Conservation (phyloP, 2,113 vertebrate genomes). For the Scytalopus superciliaris region DNA sequence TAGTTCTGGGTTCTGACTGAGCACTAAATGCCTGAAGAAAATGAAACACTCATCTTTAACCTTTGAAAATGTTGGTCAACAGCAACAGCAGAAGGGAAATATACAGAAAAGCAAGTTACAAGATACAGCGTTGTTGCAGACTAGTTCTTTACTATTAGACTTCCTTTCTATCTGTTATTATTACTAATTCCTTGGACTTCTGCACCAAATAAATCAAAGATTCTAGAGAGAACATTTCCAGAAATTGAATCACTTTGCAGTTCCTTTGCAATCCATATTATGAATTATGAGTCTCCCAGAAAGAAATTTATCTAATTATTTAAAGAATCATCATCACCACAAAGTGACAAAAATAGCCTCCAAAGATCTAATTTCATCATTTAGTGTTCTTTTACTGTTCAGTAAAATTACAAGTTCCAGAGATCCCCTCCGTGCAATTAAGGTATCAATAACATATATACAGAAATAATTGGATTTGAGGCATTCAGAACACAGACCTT, state of each 20-base stretch:
- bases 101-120: not conserved
- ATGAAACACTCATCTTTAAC: not conserved
- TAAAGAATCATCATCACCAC: not conserved
- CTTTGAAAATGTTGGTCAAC: not conserved
- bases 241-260: not conserved
- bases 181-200: not conserved
- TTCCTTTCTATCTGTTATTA: not conserved
- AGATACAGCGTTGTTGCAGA: not conserved
- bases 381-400: not conserved
- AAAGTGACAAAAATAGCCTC: not conserved
- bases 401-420: not conserved
- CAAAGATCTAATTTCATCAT: not conserved
- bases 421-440: not conserved
- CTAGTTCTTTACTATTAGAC: not conserved
- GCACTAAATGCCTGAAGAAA: not conserved
- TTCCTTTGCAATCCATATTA: not conserved
- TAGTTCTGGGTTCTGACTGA: not conserved
- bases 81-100: not conserved
- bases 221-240: not conserved
- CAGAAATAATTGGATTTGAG: not conserved
- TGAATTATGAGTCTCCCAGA: not conserved
- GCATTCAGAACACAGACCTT: not conserved
- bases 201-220: not conserved
- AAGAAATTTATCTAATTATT: not conserved
- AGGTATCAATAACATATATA: not conserved